These are phyloP conservation scores for Phrynocephalus guinanensis DNA, from an alignment of 2,797 vertebrate genomes.

Conservation along the genomic window DNA sequence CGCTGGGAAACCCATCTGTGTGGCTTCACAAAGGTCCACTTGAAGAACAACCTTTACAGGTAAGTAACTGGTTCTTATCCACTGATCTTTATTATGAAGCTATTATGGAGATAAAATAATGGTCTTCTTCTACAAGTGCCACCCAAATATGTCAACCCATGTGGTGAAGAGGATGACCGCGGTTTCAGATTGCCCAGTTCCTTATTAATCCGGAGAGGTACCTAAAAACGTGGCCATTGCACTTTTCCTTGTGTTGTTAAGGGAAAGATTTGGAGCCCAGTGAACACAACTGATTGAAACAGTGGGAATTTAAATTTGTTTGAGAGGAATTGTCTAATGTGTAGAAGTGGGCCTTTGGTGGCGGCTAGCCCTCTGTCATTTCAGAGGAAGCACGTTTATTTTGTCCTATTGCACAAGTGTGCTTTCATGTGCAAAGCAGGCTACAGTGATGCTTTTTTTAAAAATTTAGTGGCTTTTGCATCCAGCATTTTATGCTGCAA, in stretches of 20 bases:
- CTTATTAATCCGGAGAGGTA: background rate
- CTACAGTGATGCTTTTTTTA: background rate
- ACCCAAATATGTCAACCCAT: background rate
- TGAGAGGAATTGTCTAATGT: conserved; percentile 8
- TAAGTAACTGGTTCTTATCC: too few species aligned
- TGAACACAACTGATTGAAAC: background rate
- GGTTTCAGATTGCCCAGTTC: background rate
- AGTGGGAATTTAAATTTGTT: background rate
- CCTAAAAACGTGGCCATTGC: background rate
- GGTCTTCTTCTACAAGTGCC: background rate
- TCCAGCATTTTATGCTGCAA: background rate
- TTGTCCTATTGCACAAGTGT: background rate
- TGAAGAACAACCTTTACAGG: too few species aligned
- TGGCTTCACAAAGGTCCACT: too few species aligned
- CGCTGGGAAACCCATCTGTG: too few species aligned
- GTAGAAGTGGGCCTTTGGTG: conserved; percentile 5
- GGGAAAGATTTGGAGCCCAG: background rate
- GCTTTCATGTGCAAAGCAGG: background rate
- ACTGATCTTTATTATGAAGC: too few species aligned
- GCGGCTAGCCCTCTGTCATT: background rate
- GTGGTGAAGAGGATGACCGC: background rate
- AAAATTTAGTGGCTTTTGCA: background rate
- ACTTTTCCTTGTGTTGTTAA: background rate
- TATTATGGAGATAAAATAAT: too few species aligned
- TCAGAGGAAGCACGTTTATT: background rate